These are phyloP conservation scores for Naja naja DNA, from an alignment of 2,113 vertebrate genomes.

Conservation along the genomic window DNA sequence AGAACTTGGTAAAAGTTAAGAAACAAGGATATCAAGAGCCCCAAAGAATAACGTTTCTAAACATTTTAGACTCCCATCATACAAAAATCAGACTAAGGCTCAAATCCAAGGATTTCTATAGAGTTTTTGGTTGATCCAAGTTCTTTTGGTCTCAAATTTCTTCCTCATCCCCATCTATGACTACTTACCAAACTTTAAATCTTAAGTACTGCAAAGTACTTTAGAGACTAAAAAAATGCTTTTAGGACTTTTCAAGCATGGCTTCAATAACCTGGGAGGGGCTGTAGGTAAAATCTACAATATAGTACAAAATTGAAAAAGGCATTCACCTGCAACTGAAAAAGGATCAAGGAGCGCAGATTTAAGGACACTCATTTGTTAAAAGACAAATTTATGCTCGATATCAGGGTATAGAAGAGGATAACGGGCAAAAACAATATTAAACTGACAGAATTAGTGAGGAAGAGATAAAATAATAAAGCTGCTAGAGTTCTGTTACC, in stretches of 20 bases:
- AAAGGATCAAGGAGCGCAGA: background rate
- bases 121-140: background rate
- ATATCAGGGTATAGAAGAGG: no score
- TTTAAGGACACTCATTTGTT: background rate
- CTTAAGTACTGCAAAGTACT: no score
- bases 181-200: background rate
- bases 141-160: background rate
- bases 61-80: background rate
- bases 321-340: background rate
- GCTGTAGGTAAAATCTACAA: background rate
- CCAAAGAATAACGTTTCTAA: background rate
- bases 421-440: background rate
- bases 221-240: background rate
- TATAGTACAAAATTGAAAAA: background rate
- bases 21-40: background rate
- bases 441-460: background rate
- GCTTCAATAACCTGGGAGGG: background rate
- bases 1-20: background rate
- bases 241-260: background rate
- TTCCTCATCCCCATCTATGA: background rate
- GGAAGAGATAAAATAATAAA: background rate
- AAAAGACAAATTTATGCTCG: background rate
- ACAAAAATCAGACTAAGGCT: background rate
- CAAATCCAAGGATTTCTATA: background rate
- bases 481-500: constrained; percentile 64